Percentiles rank a stretch among this genome's conserved stretches.
Evolutionary conservation across 2,888 invertebrate species (phyloP).

Genomic region (Nomada ferruginata): DNA sequence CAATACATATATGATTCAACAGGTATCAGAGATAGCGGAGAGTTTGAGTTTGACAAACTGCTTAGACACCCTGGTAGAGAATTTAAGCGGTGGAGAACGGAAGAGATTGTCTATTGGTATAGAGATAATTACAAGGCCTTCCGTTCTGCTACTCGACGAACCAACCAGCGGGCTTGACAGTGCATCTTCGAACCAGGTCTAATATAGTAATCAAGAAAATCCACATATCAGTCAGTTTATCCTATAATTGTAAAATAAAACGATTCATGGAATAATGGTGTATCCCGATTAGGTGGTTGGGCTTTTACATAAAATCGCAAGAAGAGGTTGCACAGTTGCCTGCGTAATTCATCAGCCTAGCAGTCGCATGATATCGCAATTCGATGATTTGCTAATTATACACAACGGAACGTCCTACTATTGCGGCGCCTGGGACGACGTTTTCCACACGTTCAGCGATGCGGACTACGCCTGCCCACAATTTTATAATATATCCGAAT

Average conservation of each 20-base stretch:
- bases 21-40: conserved; percentile 86
- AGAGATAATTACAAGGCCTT: conserved; percentile 87
- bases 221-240: neutral
- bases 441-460: conserved; percentile 87
- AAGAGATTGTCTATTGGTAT: conserved; percentile 87
- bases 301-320: conserved; percentile 87
- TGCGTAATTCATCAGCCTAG: conserved; percentile 93
- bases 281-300: conserved; percentile 84
- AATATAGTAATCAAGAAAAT: neutral
- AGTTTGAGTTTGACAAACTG: conserved; percentile 85
- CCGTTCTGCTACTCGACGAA: conserved; percentile 87
- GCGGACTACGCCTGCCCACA: conserved; percentile 89
- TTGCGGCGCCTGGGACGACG: conserved; percentile 87
- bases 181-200: conserved; percentile 88
- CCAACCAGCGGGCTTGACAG: conserved; percentile 88
- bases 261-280: neutral
- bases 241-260: neutral
- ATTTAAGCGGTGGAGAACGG: conserved; percentile 87
- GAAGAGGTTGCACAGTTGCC: conserved; percentile 88
- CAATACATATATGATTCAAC: neutral
- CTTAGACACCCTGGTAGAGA: conserved; percentile 84
- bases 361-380: conserved; percentile 89
- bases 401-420: conserved; percentile 89
- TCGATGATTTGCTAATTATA: conserved; percentile 90
- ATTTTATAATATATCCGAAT: conserved; percentile 93